These are phyloP conservation scores for Galendromus occidentalis DNA, from an alignment of 1,140 invertebrate species.

Conservation along the genomic window DNA sequence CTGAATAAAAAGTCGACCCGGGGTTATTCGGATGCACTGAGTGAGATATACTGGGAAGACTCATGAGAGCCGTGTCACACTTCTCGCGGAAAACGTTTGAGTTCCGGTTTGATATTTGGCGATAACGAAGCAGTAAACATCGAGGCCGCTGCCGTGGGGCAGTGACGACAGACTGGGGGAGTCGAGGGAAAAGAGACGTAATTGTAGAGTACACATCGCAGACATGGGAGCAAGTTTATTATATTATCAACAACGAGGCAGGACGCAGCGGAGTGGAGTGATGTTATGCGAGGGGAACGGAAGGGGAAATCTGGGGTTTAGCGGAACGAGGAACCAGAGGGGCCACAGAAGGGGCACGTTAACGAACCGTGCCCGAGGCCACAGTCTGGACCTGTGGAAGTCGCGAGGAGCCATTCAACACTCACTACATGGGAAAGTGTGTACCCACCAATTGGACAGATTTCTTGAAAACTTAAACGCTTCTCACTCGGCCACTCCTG, in stretches of 20 bases:
- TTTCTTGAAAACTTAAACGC: too few relatives aligned
- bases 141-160: neutral
- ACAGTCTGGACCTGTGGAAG: neutral
- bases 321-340: neutral
- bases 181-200: neutral
- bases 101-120: conserved; percentile 12
- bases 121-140: conserved; percentile 12
- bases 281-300: neutral
- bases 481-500: too few relatives aligned
- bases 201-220: conserved; percentile 7
- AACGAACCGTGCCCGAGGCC: conserved; percentile 10
- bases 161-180: neutral
- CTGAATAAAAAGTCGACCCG: too few relatives aligned
- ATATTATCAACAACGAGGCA: conserved; percentile 4
- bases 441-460: too few relatives aligned
- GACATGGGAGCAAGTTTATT: conserved; percentile 9
- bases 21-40: too few relatives aligned
- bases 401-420: too few relatives aligned
- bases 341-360: neutral
- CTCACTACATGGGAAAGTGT: too few relatives aligned
- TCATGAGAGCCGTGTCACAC: neutral
- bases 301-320: too few relatives aligned
- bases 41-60: too few relatives aligned
- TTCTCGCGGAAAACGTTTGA: neutral
- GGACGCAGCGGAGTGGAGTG: neutral